These are phyloP conservation scores for Clarias pachynema DNA, from an alignment of 2,797 vertebrate species.

Conservation along the genomic window DNA sequence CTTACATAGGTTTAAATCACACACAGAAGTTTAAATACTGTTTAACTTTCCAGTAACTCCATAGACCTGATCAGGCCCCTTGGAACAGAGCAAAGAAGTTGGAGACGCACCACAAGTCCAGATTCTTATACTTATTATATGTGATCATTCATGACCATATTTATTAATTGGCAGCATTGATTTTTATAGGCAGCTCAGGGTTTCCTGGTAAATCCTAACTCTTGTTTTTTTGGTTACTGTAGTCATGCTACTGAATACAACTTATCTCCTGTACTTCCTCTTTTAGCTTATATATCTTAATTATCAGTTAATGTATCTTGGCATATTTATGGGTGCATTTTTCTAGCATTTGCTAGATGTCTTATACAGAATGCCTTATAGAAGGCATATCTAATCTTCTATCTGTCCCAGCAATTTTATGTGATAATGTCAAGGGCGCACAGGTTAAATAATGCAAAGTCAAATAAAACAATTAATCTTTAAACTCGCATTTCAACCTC, in stretches of 20 bases:
- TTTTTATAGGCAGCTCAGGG: neutral
- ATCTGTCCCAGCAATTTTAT: slow-evolving; percentile 48
- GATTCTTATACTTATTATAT: neutral
- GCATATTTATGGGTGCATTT: neutral
- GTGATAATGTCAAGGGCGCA: slow-evolving; percentile 45
- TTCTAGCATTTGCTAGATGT: neutral
- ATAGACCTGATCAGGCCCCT: neutral
- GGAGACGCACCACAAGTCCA: neutral
- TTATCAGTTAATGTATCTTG: slow-evolving; percentile 46
- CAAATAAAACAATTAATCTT: slow-evolving; percentile 46
- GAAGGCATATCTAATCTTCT: slow-evolving; percentile 42
- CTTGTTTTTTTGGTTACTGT: neutral
- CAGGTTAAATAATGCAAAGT: neutral
- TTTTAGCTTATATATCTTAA: neutral
- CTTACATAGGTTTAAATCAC: neutral
- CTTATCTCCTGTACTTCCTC: neutral
- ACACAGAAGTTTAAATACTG: neutral
- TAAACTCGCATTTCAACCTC: slow-evolving; percentile 47
- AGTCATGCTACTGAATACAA: neutral
- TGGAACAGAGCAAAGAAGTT: neutral
- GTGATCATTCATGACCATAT: neutral
- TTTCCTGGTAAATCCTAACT: neutral
- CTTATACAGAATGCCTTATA: slow-evolving; percentile 14
- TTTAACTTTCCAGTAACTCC: neutral
- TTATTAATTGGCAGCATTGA: no score